Conservation (phyloP, 2,888 invertebrate species). For the Spodoptera littoralis region DNA sequence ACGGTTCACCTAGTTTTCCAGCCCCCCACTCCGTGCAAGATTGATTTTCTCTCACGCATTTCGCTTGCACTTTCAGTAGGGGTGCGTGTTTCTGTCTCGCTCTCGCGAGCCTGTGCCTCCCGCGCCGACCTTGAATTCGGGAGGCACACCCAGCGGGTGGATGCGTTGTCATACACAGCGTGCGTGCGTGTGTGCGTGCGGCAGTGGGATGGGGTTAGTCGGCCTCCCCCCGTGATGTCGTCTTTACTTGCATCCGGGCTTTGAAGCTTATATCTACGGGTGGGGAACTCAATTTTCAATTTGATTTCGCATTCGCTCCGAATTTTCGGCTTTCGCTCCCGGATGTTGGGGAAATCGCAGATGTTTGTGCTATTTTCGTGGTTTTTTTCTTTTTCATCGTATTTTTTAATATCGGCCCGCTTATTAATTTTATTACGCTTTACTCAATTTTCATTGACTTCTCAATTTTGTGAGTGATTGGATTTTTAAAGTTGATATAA, state of each 20-base stretch:
- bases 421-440: slow-evolving; percentile 37
- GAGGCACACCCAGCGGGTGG: slow-evolving; percentile 63
- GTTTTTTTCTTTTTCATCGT: slow-evolving; percentile 27
- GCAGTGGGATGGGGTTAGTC: slow-evolving; percentile 82
- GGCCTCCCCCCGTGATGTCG: slow-evolving; percentile 72
- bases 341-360: slow-evolving; percentile 62
- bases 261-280: slow-evolving; percentile 67
- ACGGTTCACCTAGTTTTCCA: slow-evolving; percentile 87
- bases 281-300: slow-evolving; percentile 77
- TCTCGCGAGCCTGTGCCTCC: slow-evolving; percentile 70
- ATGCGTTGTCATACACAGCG: slow-evolving; percentile 57
- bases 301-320: slow-evolving; percentile 74
- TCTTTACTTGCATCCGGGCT: slow-evolving; percentile 87
- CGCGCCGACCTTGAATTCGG: slow-evolving; percentile 86
- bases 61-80: slow-evolving; percentile 85
- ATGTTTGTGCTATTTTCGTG: slow-evolving; percentile 51
- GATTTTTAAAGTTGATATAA: slow-evolving; percentile 15
- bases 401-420: slow-evolving; percentile 41
- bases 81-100: slow-evolving; percentile 74
- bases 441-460: slow-evolving; percentile 29
- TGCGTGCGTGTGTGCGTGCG: slow-evolving; percentile 72
- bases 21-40: slow-evolving; percentile 83
- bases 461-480: slow-evolving; percentile 21
- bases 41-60: slow-evolving; percentile 87
- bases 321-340: slow-evolving; percentile 65